phyloP scores from a whole-genome alignment of 1,140 invertebrate species.

The Paraescarpia echinospica region DNA sequence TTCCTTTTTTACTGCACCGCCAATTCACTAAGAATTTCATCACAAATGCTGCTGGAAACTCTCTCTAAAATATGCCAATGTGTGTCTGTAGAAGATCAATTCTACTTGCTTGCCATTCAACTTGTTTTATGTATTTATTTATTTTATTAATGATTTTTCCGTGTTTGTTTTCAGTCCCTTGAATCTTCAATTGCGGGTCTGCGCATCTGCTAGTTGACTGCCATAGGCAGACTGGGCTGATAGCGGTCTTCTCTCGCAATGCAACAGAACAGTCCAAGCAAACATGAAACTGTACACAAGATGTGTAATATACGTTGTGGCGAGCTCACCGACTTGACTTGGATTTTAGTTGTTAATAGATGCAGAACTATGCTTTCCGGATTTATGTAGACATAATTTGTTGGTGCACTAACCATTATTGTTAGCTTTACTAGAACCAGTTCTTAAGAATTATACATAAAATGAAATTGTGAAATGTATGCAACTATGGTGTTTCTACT shows the following conservation, averaged over 20 bases:
- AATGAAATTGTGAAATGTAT: background rate
- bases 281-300: background rate
- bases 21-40: background rate
- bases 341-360: background rate
- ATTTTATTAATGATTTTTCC: background rate
- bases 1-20: background rate
- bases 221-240: background rate
- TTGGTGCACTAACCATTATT: constrained; percentile 9
- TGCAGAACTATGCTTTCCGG: background rate
- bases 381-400: background rate
- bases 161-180: background rate
- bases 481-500: background rate
- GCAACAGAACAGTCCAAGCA: background rate
- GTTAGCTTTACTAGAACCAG: constrained; percentile 7
- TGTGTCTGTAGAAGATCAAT: background rate
- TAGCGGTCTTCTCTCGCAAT: background rate
- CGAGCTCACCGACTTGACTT: background rate
- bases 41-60: background rate
- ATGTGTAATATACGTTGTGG: background rate
- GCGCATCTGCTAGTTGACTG: background rate
- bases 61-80: background rate
- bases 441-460: constrained; percentile 9
- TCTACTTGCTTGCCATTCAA: background rate
- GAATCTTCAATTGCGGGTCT: constrained; percentile 18
- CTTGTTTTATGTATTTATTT: background rate